Percentiles rank a stretch among this genome's conserved stretches.
Conservation (phyloP, 1,140 invertebrate genomes). For the Drosophila micromelanica region DNA sequence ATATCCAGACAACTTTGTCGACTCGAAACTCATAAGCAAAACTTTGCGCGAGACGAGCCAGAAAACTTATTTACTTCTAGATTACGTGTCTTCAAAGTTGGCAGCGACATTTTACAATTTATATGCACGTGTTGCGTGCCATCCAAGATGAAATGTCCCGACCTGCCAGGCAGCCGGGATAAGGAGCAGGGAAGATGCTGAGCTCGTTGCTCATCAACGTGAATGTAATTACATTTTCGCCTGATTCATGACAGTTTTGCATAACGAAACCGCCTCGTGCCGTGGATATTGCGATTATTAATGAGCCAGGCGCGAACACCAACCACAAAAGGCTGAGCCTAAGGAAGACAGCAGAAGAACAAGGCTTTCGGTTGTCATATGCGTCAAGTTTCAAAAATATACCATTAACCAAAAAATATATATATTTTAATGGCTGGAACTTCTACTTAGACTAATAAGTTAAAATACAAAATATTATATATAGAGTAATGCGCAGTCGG, state of each 20-base stretch:
- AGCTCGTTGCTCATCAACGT: constrained; percentile 65
- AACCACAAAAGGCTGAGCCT: constrained; percentile 46
- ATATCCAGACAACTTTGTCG: constrained; percentile 34
- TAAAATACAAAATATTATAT: no score
- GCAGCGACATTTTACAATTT: constrained; percentile 73
- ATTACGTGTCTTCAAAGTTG: constrained; percentile 71
- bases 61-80: constrained; percentile 74
- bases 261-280: constrained; percentile 59
- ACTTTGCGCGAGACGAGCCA: constrained; percentile 46
- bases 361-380: background rate
- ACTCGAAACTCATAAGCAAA: constrained; percentile 47
- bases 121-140: constrained; percentile 72
- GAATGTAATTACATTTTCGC: constrained; percentile 81
- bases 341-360: constrained; percentile 7
- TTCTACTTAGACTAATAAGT: no score
- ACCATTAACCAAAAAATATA: background rate
- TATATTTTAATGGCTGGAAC: no score
- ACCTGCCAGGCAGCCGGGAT: constrained; percentile 1
- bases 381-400: background rate
- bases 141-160: constrained; percentile 70
- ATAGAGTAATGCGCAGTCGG: no score
- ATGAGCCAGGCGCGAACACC: constrained; percentile 58
- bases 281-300: constrained; percentile 70
- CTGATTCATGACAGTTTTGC: constrained; percentile 77
- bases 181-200: constrained; percentile 16